These are phyloP conservation scores for Ptilorrhoa leucosticta DNA, from an alignment of 2,113 vertebrate species.

Conservation along the genomic window DNA sequence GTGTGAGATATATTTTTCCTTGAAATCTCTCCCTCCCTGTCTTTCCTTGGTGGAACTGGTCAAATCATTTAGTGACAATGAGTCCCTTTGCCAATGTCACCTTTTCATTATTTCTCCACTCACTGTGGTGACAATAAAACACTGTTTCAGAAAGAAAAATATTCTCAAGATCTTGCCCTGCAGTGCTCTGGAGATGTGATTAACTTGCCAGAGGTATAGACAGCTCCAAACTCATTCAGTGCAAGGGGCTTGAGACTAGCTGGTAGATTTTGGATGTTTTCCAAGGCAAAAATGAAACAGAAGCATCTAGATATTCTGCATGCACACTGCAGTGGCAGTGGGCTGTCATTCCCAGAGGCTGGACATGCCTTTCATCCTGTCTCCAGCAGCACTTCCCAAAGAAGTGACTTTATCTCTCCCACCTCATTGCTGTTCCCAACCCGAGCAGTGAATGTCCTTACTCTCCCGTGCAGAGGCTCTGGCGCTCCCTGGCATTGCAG, in stretches of 20 bases:
- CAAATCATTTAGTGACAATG: neutral
- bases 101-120: neutral
- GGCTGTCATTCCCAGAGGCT: neutral
- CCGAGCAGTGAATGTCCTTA: accelerated
- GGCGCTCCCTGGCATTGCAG: neutral
- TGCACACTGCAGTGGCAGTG: neutral
- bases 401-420: neutral
- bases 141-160: neutral
- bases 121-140: neutral
- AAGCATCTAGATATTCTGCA: neutral
- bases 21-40: neutral
- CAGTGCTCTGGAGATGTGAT: neutral
- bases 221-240: neutral
- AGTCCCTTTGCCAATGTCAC: neutral
- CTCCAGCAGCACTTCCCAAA: neutral
- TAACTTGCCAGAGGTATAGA: neutral
- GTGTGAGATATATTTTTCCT: neutral
- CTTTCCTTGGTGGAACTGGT: neutral
- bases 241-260: neutral
- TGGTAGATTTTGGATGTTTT: neutral
- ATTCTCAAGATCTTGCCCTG: neutral
- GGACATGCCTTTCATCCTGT: neutral
- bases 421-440: neutral
- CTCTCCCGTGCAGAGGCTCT: neutral
- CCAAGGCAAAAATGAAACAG: neutral